Evolutionary conservation across 2,113 vertebrate genomes (phyloP).

Genomic region (Falcunculus frontatus): DNA sequence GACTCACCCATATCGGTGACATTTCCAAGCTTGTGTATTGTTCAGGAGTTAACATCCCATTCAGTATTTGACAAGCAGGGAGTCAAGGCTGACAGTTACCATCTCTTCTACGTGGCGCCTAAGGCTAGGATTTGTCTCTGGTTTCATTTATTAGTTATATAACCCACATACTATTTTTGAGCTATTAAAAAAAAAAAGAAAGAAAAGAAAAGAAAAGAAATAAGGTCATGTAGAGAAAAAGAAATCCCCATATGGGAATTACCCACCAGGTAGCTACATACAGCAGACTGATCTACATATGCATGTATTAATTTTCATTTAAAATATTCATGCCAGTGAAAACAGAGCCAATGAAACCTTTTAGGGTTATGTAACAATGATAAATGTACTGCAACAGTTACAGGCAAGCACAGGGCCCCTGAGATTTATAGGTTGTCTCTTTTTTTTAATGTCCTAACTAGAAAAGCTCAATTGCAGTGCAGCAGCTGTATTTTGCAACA

Average conservation of each 20-base stretch:
- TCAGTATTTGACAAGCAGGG: not conserved
- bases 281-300: not conserved
- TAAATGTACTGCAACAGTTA: constrained; percentile 29
- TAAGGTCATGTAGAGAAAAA: not conserved
- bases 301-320: not conserved
- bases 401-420: not conserved
- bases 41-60: constrained; percentile 1
- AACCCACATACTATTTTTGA: constrained; percentile 33
- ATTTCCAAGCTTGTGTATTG: constrained; percentile 16
- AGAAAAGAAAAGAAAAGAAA: not conserved
- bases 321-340: not conserved
- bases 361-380: constrained; percentile 16
- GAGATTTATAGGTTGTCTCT: constrained; percentile 11
- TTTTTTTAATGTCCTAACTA: not conserved
- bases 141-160: constrained; percentile 53
- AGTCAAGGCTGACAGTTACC: constrained; percentile 31
- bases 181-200: not conserved
- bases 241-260: not conserved
- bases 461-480: not conserved
- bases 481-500: not conserved
- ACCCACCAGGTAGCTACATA: not conserved
- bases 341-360: not conserved
- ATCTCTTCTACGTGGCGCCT: not conserved
- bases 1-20: not conserved
- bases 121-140: constrained; percentile 35